Percentiles rank a stretch among this genome's conserved stretches.
These are phyloP conservation scores for Cryptocephalus primarius DNA, from an alignment of 2,888 invertebrate species.

Conservation along the genomic window DNA sequence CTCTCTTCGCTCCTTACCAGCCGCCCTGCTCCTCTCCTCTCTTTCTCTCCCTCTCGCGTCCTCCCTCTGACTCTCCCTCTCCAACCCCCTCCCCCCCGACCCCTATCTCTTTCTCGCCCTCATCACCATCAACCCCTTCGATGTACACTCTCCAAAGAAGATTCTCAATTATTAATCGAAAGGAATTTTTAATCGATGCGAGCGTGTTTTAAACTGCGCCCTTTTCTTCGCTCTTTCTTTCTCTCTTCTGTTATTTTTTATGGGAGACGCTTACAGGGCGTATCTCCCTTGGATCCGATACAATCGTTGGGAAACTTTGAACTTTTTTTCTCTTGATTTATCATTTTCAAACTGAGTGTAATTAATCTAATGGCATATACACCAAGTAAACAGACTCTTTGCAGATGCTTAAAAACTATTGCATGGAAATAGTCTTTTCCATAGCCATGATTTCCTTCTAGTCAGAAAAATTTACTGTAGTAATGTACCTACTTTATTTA, in stretches of 20 bases:
- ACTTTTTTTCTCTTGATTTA: no score
- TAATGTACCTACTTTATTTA: no score
- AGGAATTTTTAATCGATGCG: slow-evolving; percentile 37
- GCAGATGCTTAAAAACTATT: no score
- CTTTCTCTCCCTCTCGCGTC: slow-evolving; percentile 14
- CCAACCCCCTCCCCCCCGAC: slow-evolving; percentile 25
- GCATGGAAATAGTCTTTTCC: no score
- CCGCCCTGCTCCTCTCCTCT: slow-evolving; percentile 1
- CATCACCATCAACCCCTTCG: slow-evolving; percentile 32
- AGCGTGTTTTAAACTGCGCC: slow-evolving; percentile 28
- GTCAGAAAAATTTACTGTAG: no score
- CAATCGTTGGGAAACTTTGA: no score
- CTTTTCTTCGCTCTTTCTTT: slow-evolving; percentile 19
- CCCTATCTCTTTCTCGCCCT: slow-evolving; percentile 23
- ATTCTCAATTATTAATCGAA: slow-evolving; percentile 37
- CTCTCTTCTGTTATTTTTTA: slow-evolving; percentile 15
- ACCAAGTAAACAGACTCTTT: no score
- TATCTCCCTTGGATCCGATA: no score
- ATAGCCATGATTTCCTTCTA: no score
- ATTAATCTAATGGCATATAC: no score
- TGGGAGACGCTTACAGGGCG: slow-evolving; percentile 1
- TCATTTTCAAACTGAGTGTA: no score
- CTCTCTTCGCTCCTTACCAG: slow-evolving; percentile 10
- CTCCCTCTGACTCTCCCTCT: no score
- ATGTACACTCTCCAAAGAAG: slow-evolving; percentile 34